Evolutionary conservation across 1,140 invertebrate species (phyloP).

Genomic region (Drosophila jambulina): DNA sequence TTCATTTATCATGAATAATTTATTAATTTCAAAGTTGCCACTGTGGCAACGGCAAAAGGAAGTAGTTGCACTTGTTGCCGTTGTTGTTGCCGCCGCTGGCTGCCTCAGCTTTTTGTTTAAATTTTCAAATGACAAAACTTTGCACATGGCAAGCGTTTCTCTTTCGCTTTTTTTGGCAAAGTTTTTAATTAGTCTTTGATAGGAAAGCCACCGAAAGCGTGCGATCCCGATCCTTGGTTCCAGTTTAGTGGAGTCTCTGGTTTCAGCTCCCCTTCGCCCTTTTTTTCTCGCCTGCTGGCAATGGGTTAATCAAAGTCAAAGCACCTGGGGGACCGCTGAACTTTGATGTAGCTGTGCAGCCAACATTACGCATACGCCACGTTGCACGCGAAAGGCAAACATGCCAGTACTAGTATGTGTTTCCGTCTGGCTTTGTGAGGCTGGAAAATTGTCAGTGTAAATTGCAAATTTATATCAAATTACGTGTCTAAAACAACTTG

Average conservation of each 20-base stretch:
- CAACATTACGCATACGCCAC: slow-evolving; percentile 73
- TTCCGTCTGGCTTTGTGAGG: background rate
- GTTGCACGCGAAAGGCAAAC: slow-evolving; percentile 45
- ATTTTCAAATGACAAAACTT: slow-evolving; percentile 81
- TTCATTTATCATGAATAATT: slow-evolving; percentile 72
- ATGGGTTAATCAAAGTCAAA: slow-evolving; percentile 72
- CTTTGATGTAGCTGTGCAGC: slow-evolving; percentile 21
- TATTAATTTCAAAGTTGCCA: slow-evolving; percentile 63
- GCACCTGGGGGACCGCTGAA: slow-evolving; percentile 63
- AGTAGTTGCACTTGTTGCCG: slow-evolving; percentile 49
- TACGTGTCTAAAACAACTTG: slow-evolving; percentile 37
- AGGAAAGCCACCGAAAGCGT: slow-evolving; percentile 62
- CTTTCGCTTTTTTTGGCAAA: slow-evolving; percentile 60
- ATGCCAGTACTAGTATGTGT: background rate
- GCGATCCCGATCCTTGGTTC: slow-evolving; percentile 17
- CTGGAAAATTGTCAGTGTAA: slow-evolving; percentile 68
- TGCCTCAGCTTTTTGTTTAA: slow-evolving; percentile 73
- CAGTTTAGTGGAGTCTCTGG: slow-evolving; percentile 44
- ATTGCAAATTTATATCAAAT: slow-evolving; percentile 76
- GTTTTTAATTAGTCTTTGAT: slow-evolving; percentile 84
- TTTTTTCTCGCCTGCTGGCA: background rate
- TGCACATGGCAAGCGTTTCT: slow-evolving; percentile 53
- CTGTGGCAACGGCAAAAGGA: slow-evolving; percentile 29
- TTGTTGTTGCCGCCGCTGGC: slow-evolving; percentile 48
- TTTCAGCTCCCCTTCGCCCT: background rate